phyloP scores from a whole-genome alignment of 2,113 vertebrate species.

The Micronycteris hirsuta region DNA sequence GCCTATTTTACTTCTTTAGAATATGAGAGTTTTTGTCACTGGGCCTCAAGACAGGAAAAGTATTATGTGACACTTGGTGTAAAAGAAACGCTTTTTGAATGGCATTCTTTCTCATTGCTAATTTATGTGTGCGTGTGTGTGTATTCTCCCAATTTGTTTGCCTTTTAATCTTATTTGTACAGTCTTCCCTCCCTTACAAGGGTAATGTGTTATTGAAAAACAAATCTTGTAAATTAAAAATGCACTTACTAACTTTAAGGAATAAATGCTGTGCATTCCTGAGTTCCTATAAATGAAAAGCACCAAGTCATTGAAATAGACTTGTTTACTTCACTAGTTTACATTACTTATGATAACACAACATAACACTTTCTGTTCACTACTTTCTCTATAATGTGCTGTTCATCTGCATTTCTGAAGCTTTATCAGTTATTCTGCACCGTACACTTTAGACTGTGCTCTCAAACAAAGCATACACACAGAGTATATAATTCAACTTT shows the following conservation, averaged over 20 bases:
- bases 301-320: background rate
- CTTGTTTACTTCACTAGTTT: background rate
- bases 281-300: background rate
- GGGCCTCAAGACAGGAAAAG: too few species aligned
- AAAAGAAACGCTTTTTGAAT: background rate
- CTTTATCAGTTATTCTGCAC: background rate
- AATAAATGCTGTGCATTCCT: background rate
- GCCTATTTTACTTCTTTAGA: too few species aligned
- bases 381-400: background rate
- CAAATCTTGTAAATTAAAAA: background rate
- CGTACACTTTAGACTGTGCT: background rate
- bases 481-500: background rate
- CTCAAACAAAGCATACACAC: background rate
- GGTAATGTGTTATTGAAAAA: background rate
- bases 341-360: background rate
- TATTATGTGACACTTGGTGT: background rate
- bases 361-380: background rate
- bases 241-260: constrained; percentile 4
- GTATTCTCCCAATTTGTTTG: background rate
- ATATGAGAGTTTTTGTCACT: too few species aligned
- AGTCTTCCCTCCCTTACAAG: background rate
- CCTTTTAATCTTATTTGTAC: background rate
- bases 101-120: background rate
- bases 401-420: background rate
- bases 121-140: background rate